Evolutionary conservation across 2,888 invertebrate species (phyloP).

Genomic region (Rhamnusium bicolor): DNA sequence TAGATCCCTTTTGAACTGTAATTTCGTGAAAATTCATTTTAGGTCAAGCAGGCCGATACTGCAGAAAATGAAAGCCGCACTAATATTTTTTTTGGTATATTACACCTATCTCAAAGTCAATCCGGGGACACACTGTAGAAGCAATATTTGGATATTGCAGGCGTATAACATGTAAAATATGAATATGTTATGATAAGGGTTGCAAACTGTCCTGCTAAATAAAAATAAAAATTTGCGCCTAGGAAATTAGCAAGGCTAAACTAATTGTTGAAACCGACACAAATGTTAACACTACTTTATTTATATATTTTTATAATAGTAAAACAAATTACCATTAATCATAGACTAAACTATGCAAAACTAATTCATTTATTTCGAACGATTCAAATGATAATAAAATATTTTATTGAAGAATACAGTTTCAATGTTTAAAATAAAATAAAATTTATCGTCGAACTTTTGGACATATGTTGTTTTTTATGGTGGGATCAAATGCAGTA

Average conservation of each 20-base stretch:
- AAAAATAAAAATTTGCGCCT: background rate
- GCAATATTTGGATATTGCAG: no score
- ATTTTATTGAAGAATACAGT: slow-evolving; percentile 23
- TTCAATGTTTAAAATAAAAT: slow-evolving; percentile 30
- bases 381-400: slow-evolving; percentile 10
- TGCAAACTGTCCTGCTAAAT: no score
- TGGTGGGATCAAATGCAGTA: slow-evolving; percentile 52
- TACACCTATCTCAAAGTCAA: no score
- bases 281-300: background rate
- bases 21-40: no score
- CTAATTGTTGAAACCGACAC: slow-evolving; percentile 60
- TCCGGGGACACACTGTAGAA: no score
- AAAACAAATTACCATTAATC: slow-evolving; percentile 26
- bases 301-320: slow-evolving; percentile 25
- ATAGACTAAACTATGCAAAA: slow-evolving; percentile 19
- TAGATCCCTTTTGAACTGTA: no score
- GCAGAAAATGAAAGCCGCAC: no score
- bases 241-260: slow-evolving; percentile 34
- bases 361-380: slow-evolving; percentile 16
- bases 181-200: no score
- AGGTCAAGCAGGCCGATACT: no score
- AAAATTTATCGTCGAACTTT: slow-evolving; percentile 15
- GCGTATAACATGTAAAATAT: no score
- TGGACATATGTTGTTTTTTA: slow-evolving; percentile 45
- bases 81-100: no score